These are phyloP conservation scores for Agrypnia vestita DNA, from an alignment of 1,140 invertebrate species.

Conservation along the genomic window DNA sequence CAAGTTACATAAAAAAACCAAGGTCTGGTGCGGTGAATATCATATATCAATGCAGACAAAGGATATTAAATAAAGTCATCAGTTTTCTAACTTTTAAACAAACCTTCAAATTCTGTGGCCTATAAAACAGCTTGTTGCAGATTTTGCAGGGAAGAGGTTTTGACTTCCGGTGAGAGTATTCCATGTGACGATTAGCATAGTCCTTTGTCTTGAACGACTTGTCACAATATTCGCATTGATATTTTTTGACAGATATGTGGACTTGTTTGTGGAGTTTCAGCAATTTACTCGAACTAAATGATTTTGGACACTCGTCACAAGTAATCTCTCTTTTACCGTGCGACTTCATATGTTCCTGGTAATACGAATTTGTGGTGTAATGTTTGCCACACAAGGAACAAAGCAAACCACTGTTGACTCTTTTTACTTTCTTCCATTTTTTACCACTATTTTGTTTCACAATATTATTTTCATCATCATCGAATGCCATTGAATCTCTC, in stretches of 20 bases:
- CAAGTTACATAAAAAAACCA: background rate
- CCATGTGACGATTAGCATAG: slow-evolving; percentile 15
- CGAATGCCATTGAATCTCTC: background rate
- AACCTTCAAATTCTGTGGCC: slow-evolving; percentile 28
- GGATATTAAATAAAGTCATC: background rate
- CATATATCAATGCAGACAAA: background rate
- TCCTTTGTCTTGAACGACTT: slow-evolving; percentile 33
- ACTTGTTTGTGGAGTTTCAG: slow-evolving; percentile 8
- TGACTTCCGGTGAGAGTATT: slow-evolving; percentile 8
- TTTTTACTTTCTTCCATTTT: background rate
- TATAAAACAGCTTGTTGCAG: slow-evolving; percentile 24
- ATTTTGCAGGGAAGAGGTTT: slow-evolving; percentile 9
- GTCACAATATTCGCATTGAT: slow-evolving; percentile 31
- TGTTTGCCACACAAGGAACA: no score
- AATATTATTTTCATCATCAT: slow-evolving; percentile 2
- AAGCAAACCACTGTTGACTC: background rate
- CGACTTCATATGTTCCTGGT: slow-evolving; percentile 8
- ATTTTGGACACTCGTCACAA: slow-evolving; percentile 31
- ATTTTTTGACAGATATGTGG: slow-evolving; percentile 9
- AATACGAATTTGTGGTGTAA: background rate
- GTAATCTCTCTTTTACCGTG: slow-evolving; percentile 20
- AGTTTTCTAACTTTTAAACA: background rate
- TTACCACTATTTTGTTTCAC: slow-evolving; percentile 2
- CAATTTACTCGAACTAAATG: background rate
- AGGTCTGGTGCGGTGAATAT: no score